Evolutionary conservation across 2,888 invertebrate species (phyloP), one percentile per base, ranked within the genome.

Genomic region (Lutraria lutraria): DNA sequence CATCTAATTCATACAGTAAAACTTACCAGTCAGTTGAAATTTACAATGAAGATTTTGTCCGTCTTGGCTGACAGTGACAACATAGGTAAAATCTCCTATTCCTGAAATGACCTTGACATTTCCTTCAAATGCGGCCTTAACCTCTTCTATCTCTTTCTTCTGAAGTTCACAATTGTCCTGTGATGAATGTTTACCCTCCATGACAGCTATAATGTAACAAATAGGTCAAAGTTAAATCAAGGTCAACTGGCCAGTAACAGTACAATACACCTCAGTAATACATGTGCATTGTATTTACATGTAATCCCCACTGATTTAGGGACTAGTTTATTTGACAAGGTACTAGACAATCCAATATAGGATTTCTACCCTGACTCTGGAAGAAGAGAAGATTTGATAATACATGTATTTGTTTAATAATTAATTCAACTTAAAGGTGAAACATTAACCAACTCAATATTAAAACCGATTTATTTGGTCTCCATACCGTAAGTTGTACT

Each of bases 11-110:
- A 60, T 60, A 1, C 19, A 12, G 19, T n/a, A 43, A 60, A 60
- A 43, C 90, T 88, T 92, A 96, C 96, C 94, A 93, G 94, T 91
- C 0, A 96, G 87, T 82, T 96, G 95, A 87, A 96, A 95, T 83
- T 96, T 96, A 79, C 96, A 93, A 1, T 94, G 93, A 13, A 95
- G 90, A 84, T 95, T 95, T 52, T 93, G 84, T 34, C 94, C 91
- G 31, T 94, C 93, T 31, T 95, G 94, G 80, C 95, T 94, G 12
- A 96, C 88, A 19, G 94, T 95, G 12, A 96, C 92, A 4, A 95
- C 93, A 83, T 95, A 92, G 13, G 89, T 90, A 90, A 93, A 95
- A 63, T 95, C 94, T n/a, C 95, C 95, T n/a, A 85, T 80, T 80
- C 85, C 85, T 25, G 85, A 85, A 54, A 95, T 94, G n/a, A 96